These are phyloP conservation scores for Pangasianodon gigas DNA, from an alignment of 2,113 vertebrate species.

Conservation along the genomic window DNA sequence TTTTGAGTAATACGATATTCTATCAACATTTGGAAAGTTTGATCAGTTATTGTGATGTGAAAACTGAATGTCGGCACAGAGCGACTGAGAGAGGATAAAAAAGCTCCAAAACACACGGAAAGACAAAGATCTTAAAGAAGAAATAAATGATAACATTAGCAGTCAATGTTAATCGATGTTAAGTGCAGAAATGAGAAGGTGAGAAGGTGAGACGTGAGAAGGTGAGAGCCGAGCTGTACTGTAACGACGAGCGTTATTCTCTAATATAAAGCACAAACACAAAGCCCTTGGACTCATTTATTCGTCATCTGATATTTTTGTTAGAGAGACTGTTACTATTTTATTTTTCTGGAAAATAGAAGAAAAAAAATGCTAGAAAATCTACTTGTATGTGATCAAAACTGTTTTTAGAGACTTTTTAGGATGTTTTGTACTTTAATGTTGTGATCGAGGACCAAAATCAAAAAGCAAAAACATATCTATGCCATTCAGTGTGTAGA, in stretches of 20 bases:
- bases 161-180: background rate
- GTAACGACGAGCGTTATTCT: background rate
- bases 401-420: constrained; percentile 77
- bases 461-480: constrained; percentile 74
- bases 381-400: constrained; percentile 71
- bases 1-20: background rate
- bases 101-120: background rate
- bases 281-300: constrained; percentile 66
- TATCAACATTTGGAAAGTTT: background rate
- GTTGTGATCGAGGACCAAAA: constrained; percentile 80
- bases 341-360: constrained; percentile 65
- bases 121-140: background rate
- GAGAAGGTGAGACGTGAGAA: background rate
- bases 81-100: background rate
- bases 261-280: constrained; percentile 2
- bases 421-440: constrained; percentile 78
- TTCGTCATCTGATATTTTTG: constrained; percentile 63
- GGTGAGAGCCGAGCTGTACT: background rate
- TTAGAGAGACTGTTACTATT: constrained; percentile 79
- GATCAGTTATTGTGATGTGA: background rate
- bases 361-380: constrained; percentile 60
- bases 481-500: constrained; percentile 71
- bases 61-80: background rate
- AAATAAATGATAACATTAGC: background rate
- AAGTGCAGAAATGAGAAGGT: background rate